Conservation (phyloP, 2,113 vertebrate species). For the Colaptes auratus region DNA sequence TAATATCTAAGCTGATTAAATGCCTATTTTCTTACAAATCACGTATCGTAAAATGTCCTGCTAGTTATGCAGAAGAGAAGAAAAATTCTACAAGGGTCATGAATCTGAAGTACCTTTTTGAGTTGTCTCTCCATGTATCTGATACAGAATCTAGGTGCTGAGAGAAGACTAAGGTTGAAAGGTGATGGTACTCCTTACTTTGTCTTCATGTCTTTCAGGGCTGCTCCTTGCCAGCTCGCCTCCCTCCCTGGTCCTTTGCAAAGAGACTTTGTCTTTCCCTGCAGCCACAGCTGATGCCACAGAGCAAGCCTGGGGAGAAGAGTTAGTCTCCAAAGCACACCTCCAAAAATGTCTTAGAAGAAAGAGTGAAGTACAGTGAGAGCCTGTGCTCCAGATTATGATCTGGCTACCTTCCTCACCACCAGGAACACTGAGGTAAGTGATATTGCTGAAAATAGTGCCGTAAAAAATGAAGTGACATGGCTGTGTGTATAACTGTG, state of each 20-base stretch:
- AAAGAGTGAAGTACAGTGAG: neutral
- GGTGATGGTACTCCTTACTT: neutral
- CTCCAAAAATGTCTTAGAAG: neutral
- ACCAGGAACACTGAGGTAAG: neutral
- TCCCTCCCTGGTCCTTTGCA: neutral
- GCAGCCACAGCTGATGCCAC: neutral
- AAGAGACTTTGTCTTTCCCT: neutral
- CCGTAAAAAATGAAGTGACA: neutral
- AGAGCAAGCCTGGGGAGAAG: neutral
- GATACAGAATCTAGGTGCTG: neutral
- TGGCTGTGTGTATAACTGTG: neutral
- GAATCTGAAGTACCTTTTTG: neutral
- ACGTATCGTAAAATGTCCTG: neutral
- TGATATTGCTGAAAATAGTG: neutral
- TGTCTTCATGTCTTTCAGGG: neutral
- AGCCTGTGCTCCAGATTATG: rapidly evolving
- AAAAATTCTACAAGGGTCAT: neutral
- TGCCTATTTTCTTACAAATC: neutral
- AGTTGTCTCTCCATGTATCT: neutral
- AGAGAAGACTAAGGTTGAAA: neutral
- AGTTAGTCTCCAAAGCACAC: neutral
- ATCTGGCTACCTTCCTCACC: neutral
- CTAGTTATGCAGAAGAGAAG: neutral
- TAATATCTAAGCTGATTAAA: conserved; percentile 48
- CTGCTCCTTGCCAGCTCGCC: neutral